Conservation (phyloP, 1,140 invertebrate species). For the Camponotus floridanus region DNA sequence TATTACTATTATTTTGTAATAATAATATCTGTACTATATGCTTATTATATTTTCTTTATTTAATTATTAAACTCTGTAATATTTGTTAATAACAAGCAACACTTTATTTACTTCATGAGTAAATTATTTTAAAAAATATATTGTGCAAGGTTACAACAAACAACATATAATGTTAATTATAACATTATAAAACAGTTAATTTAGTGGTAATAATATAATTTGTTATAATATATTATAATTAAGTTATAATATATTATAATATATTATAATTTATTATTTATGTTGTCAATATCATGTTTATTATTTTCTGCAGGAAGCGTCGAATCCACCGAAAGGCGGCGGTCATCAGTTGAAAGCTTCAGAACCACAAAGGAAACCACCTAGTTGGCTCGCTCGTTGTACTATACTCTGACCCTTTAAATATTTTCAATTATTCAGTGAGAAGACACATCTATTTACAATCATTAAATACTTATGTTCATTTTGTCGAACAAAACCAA, state of each 20-base stretch:
- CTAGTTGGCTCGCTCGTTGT: slow-evolving; percentile 91
- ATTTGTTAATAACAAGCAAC: neutral
- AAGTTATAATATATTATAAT: neutral
- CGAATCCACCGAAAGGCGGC: slow-evolving; percentile 91
- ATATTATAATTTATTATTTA: too few relatives aligned
- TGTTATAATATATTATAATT: neutral
- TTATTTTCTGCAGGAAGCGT: slow-evolving; percentile 89
- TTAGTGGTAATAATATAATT: too few relatives aligned
- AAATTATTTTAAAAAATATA: neutral
- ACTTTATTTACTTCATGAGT: neutral
- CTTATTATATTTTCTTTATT: slow-evolving; percentile 11
- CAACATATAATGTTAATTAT: too few relatives aligned
- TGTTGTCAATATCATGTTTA: slow-evolving; percentile 5
- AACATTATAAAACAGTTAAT: too few relatives aligned
- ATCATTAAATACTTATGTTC: slow-evolving; percentile 80
- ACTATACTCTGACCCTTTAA: slow-evolving; percentile 90
- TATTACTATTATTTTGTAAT: neutral
- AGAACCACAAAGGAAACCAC: slow-evolving; percentile 91
- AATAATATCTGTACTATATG: neutral
- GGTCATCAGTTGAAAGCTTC: slow-evolving; percentile 90
- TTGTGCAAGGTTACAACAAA: neutral
- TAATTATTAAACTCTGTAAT: neutral
- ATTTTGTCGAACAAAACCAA: slow-evolving; percentile 81
- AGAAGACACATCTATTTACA: slow-evolving; percentile 80
- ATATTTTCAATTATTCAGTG: slow-evolving; percentile 70